Percentiles rank a stretch among this genome's conserved stretches.
Conservation (phyloP, 2,113 vertebrate genomes). For the Corapipo altera region DNA sequence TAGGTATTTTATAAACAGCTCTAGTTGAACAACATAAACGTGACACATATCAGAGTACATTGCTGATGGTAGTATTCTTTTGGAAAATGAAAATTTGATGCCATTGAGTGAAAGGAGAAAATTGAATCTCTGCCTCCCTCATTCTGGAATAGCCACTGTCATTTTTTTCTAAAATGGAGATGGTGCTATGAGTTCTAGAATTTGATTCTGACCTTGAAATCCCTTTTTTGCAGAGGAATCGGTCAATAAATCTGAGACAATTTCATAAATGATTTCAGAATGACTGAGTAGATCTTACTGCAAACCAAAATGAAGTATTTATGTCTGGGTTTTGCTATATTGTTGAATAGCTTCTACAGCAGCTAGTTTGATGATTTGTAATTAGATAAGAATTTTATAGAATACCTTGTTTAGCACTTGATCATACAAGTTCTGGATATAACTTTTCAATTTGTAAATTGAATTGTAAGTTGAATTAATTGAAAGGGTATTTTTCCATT, state of each 20-base stretch:
- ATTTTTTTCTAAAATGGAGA: neutral
- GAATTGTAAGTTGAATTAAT: neutral
- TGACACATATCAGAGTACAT: neutral
- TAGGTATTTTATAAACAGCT: neutral
- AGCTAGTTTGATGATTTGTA: neutral
- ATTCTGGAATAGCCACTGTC: neutral
- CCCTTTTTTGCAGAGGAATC: neutral
- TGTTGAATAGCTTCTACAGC: neutral
- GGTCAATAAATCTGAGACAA: neutral
- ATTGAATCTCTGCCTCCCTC: neutral
- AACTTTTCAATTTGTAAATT: neutral
- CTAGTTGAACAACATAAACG: neutral
- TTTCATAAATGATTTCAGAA: neutral
- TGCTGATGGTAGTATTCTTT: neutral
- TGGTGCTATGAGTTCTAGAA: neutral
- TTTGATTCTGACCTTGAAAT: neutral
- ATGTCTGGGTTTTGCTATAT: neutral
- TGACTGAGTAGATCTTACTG: neutral
- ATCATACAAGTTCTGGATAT: neutral
- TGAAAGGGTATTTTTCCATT: neutral
- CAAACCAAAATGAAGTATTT: neutral
- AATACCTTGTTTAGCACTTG: neutral
- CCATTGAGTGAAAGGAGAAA: neutral
- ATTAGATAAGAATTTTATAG: neutral
- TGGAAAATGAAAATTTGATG: neutral